Conservation (phyloP, 2,113 vertebrate genomes). For the Patagioenas fasciata region DNA sequence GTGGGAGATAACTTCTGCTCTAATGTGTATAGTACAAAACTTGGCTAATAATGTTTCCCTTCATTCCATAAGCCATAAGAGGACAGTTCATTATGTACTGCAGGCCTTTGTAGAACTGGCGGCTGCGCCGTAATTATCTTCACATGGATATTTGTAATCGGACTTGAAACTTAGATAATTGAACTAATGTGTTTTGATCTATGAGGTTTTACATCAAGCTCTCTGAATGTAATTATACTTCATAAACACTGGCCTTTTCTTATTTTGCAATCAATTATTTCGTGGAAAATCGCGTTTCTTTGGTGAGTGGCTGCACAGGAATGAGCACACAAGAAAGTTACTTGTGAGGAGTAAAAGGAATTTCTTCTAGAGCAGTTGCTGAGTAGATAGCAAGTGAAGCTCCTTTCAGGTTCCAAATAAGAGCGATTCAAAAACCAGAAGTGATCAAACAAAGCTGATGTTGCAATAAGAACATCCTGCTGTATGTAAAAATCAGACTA, state of each 20-base stretch:
- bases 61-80: conserved; percentile 43
- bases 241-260: neutral
- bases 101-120: conserved; percentile 49
- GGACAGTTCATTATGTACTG: conserved; percentile 60
- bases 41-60: conserved; percentile 51
- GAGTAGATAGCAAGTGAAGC: neutral
- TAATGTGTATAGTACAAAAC: conserved; percentile 43
- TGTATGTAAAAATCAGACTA: conserved; percentile 36
- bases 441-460: conserved; percentile 43
- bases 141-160: conserved; percentile 49
- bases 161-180: conserved; percentile 63
- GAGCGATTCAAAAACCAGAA: neutral
- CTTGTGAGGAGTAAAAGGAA: neutral
- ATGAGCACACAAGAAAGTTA: neutral
- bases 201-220: conserved; percentile 38
- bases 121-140: conserved; percentile 65
- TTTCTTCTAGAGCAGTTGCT: neutral
- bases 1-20: conserved; percentile 52
- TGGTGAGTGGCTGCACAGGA: neutral
- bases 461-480: conserved; percentile 28
- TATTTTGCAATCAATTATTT: neutral
- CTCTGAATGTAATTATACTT: conserved; percentile 47
- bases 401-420: neutral
- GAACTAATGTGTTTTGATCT: conserved; percentile 68
- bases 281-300: neutral